A percentile compares a stretch with the other conserved stretches of the same genome.
phyloP scores from a whole-genome alignment of 2,113 vertebrate genomes.

The Mystacornis crossleyi region DNA sequence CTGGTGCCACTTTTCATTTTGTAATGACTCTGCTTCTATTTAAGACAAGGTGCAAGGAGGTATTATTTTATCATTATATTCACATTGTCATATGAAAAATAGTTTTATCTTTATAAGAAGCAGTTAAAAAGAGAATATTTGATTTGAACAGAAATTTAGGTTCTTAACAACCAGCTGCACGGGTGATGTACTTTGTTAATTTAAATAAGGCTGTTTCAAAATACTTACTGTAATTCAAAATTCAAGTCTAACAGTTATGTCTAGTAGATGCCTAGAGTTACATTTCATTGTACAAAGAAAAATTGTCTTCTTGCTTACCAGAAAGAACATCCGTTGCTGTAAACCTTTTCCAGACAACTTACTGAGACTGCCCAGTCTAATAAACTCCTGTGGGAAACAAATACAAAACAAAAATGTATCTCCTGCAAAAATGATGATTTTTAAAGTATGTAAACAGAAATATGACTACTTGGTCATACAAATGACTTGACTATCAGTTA shows the following conservation, averaged over 20 bases:
- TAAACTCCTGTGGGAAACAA: slow-evolving; percentile 87
- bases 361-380: slow-evolving; percentile 95
- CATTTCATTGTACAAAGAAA: not conserved
- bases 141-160: not conserved
- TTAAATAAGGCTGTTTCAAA: not conserved
- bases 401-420: not conserved
- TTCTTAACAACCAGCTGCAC: not conserved
- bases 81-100: not conserved
- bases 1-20: not conserved
- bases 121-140: not conserved
- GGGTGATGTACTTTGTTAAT: not conserved
- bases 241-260: not conserved
- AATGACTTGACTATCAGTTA: not conserved
- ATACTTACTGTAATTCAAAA: not conserved
- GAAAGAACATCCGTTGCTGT: slow-evolving; percentile 98
- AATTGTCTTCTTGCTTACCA: slow-evolving; percentile 79
- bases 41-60: not conserved
- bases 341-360: slow-evolving; percentile 98
- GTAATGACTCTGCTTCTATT: not conserved
- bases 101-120: not conserved
- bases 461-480: not conserved
- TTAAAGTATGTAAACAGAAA: not conserved
- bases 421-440: not conserved
- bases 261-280: not conserved
- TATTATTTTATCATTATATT: not conserved